Percentiles rank a stretch among this genome's conserved stretches.
Conservation (phyloP, 2,113 vertebrate genomes). For the Corythornis vintsioides region DNA sequence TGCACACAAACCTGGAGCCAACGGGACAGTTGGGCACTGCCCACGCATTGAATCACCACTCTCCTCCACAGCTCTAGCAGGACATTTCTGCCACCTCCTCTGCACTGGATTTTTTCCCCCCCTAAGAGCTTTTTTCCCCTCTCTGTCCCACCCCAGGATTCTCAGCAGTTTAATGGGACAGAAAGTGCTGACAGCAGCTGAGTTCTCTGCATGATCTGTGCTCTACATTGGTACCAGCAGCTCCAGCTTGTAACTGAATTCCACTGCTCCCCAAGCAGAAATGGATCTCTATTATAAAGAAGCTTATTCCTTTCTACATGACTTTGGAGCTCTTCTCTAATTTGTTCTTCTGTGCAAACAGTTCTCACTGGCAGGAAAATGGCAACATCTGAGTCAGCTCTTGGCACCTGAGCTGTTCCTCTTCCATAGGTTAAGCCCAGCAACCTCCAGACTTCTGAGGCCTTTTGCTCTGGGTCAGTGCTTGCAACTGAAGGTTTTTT, state of each 20-base stretch:
- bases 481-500: neutral
- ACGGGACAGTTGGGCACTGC: neutral
- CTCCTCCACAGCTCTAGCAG: neutral
- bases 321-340: neutral
- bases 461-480: neutral
- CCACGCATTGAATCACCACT: rapidly evolving
- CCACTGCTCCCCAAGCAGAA: conserved; percentile 1
- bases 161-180: neutral
- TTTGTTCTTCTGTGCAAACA: neutral
- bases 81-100: neutral
- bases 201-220: neutral
- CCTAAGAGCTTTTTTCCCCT: neutral
- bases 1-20: neutral
- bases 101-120: neutral
- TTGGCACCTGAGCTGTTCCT: neutral
- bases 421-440: neutral
- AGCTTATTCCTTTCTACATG: neutral
- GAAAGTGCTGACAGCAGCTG: conserved; percentile 23
- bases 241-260: neutral
- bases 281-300: neutral
- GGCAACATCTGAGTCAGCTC: neutral
- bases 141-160: neutral
- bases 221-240: neutral
- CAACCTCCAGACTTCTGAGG: neutral
- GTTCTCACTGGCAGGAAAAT: neutral